Percentiles rank a stretch among this genome's conserved stretches.
phyloP scores from a whole-genome alignment of 2,113 vertebrate genomes.

The Rhipidura dahli region DNA sequence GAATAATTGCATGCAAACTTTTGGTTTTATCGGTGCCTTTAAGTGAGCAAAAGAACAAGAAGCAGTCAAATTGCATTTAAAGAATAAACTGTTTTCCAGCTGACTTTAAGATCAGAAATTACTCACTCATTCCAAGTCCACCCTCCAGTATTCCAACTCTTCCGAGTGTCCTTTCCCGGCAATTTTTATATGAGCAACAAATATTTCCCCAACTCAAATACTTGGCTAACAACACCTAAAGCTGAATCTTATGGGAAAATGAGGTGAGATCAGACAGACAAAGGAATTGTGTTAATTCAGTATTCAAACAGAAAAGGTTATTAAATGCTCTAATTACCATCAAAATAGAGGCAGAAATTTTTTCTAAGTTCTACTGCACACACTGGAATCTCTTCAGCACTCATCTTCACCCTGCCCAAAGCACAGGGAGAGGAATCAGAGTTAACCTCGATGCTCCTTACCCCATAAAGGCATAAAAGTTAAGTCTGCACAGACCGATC shows the following conservation, averaged over 20 bases:
- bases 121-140: background rate
- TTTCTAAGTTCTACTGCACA: background rate
- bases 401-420: constrained; percentile 37
- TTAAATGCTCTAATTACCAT: background rate
- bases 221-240: background rate
- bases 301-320: background rate
- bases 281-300: background rate
- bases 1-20: background rate
- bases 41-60: background rate
- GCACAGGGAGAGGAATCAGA: background rate
- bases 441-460: background rate
- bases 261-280: background rate
- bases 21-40: background rate
- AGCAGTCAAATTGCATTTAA: background rate
- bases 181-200: background rate
- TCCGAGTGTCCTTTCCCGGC: background rate
- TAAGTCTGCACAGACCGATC: background rate
- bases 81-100: background rate
- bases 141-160: background rate
- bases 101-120: background rate
- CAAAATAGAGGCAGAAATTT: constrained; percentile 31
- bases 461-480: background rate
- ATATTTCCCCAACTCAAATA: background rate
- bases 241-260: background rate
- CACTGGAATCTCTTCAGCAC: background rate